A percentile compares a stretch with the other conserved stretches of the same genome.
These are phyloP conservation scores for Falco concolor DNA, from an alignment of 2,797 vertebrate species.

Conservation along the genomic window DNA sequence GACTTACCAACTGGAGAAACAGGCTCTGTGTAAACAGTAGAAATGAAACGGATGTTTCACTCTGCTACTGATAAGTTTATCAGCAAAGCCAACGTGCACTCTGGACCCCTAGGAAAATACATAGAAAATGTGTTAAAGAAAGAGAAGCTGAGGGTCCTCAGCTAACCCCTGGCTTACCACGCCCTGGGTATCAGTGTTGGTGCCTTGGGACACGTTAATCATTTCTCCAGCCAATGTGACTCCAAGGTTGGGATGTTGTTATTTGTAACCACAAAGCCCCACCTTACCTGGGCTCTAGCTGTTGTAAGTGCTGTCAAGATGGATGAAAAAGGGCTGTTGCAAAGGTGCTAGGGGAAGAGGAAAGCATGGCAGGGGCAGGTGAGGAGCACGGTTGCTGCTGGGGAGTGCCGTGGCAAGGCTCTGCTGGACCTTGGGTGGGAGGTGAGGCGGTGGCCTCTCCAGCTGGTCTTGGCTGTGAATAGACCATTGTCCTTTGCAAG, in stretches of 20 bases:
- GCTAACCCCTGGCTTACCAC: background rate
- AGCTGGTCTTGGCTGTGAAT: background rate
- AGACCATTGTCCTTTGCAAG: background rate
- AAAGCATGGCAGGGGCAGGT: background rate
- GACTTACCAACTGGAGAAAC: background rate
- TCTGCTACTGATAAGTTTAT: constrained; percentile 32
- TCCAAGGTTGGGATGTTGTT: background rate
- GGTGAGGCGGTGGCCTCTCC: background rate
- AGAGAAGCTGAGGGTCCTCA: background rate
- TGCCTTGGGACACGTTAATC: background rate
- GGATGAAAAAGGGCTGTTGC: background rate
- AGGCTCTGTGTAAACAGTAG: background rate
- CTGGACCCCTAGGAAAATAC: background rate
- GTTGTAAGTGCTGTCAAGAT: accelerated
- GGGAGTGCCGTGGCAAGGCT: accelerated
- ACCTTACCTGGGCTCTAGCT: background rate
- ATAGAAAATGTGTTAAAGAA: background rate
- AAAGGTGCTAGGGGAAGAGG: background rate
- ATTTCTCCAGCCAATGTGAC: background rate
- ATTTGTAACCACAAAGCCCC: background rate
- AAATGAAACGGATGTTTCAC: background rate
- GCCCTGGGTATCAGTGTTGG: accelerated
- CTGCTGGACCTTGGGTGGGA: background rate
- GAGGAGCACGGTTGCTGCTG: background rate
- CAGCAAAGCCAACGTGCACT: background rate